These are phyloP conservation scores for Linhomoeus sp. DNA, from an alignment of 2,888 invertebrate species.

Conservation along the genomic window DNA sequence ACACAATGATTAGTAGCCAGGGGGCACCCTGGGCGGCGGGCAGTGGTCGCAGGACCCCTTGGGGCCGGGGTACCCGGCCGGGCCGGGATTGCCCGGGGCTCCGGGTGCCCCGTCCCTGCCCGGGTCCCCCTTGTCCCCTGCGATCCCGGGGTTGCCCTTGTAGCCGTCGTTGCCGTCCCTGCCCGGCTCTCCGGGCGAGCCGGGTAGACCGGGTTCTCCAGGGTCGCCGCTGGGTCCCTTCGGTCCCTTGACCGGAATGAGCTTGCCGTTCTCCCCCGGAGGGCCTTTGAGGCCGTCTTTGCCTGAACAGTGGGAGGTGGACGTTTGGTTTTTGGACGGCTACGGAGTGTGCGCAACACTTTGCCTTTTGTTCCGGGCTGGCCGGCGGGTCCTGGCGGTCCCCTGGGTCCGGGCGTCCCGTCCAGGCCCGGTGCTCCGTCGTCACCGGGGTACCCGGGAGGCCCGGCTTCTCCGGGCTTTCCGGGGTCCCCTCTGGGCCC, in stretches of 20 bases:
- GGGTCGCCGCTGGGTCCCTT: constrained; percentile 13
- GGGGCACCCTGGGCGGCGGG: constrained; percentile 7
- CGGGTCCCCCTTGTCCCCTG: constrained; percentile 1
- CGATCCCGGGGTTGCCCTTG: constrained; percentile 7
- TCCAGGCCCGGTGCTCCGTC: constrained; percentile 17
- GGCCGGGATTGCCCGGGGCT: constrained; percentile 1
- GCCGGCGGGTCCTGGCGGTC: constrained; percentile 4
- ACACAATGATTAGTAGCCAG: too few species aligned
- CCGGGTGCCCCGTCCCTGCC: constrained; percentile 2
- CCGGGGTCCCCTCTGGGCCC: too few species aligned
- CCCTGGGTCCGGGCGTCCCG: constrained; percentile 12
- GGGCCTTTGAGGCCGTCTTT: background rate
- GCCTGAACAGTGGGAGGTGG: background rate
- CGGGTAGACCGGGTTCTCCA: constrained; percentile 9
- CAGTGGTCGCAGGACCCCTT: constrained; percentile 20
- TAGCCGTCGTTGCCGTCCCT: constrained; percentile 10
- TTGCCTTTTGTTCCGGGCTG: constrained; percentile 15
- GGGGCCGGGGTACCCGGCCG: constrained; percentile 13
- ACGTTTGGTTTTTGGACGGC: background rate
- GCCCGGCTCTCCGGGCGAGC: constrained; percentile 4
- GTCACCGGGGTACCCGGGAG: constrained; percentile 16
- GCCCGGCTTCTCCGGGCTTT: constrained; percentile 14
- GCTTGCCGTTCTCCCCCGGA: background rate
- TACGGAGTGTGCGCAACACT: background rate
- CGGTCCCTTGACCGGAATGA: constrained; percentile 6